Conservation (phyloP, 2,888 invertebrate genomes). For the Pollenia griseotomentosa region DNA sequence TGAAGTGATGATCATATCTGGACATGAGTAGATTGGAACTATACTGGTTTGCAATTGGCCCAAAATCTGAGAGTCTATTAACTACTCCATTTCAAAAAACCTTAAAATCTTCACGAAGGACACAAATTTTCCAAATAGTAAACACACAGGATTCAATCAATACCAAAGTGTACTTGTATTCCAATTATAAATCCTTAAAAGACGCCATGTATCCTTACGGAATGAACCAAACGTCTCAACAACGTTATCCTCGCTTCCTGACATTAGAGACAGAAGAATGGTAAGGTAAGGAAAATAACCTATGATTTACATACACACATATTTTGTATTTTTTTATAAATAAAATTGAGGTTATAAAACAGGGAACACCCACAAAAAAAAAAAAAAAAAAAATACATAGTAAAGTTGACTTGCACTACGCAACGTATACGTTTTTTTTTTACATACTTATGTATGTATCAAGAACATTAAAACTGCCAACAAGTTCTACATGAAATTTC, state of each 20-base stretch:
- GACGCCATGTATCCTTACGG: constrained; percentile 50
- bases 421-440: neutral
- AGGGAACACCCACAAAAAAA: too few relatives aligned
- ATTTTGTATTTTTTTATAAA: too few relatives aligned
- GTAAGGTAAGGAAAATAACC: constrained; percentile 70
- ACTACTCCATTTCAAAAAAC: neutral
- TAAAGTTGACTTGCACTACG: neutral
- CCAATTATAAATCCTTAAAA: neutral
- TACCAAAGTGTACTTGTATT: neutral
- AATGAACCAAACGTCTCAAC: constrained; percentile 30
- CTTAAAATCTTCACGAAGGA: neutral
- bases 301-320: neutral
- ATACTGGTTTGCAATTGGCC: neutral
- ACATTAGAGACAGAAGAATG: constrained; percentile 55
- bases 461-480: neutral
- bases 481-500: too few relatives aligned
- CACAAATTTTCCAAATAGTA: neutral
- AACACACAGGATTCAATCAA: neutral
- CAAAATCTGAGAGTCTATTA: neutral
- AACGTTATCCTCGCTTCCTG: constrained; percentile 55
- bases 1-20: constrained; percentile 17
- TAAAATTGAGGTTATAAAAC: too few relatives aligned
- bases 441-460: neutral
- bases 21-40: constrained; percentile 58
- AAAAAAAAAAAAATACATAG: too few relatives aligned